phyloP scores from a whole-genome alignment of 2,113 vertebrate genomes.

The Pionites leucogaster region DNA sequence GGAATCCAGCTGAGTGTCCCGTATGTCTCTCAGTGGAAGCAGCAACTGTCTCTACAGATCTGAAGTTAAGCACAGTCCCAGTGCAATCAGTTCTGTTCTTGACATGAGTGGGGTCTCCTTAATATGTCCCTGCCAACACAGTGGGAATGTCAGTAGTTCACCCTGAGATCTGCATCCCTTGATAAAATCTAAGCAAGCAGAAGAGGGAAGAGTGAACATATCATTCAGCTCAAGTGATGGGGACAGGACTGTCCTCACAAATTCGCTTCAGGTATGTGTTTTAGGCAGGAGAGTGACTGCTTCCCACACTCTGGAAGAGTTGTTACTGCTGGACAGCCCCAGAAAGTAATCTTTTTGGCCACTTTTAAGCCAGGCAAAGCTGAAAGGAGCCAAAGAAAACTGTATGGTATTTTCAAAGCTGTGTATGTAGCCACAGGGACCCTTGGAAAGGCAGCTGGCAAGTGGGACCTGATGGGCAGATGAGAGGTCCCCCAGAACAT shows the following conservation, averaged over 20 bases:
- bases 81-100: background rate
- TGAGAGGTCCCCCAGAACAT: background rate
- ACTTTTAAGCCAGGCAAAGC: background rate
- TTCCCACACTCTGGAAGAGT: background rate
- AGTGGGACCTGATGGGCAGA: background rate
- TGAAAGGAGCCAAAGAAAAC: background rate
- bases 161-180: background rate
- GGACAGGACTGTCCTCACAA: background rate
- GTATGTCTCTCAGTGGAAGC: background rate
- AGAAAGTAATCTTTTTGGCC: background rate
- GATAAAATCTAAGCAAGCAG: background rate
- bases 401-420: background rate
- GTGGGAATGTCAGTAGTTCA: background rate
- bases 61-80: background rate
- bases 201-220: background rate
- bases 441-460: background rate
- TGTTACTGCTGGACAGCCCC: background rate
- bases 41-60: background rate
- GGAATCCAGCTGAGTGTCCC: background rate
- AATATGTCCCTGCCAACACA: background rate
- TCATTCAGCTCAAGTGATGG: background rate
- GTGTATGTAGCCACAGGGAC: background rate
- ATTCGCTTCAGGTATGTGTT: rapidly evolving
- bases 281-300: background rate
- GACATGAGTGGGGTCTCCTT: background rate